A percentile compares a stretch with the other conserved stretches of the same genome.
phyloP scores from a whole-genome alignment of 2,888 invertebrate species.

The Cantharis rufa region DNA sequence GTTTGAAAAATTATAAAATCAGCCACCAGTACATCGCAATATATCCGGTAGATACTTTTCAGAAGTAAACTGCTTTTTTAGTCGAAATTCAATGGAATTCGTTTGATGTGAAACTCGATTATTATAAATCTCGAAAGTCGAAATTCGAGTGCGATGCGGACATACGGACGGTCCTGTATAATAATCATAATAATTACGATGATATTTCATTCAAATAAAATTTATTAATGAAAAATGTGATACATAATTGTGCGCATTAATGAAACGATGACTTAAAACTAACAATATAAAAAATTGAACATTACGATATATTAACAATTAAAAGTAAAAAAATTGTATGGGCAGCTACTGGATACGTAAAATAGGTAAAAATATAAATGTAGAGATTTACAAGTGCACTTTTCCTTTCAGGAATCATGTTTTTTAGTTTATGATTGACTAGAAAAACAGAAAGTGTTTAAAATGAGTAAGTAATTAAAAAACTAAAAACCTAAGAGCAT shows the following conservation, averaged over 20 bases:
- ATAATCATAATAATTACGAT: too few species aligned
- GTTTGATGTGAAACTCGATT: too few species aligned
- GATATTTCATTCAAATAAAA: not conserved
- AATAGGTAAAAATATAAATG: not conserved
- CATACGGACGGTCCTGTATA: too few species aligned
- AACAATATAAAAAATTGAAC: not conserved
- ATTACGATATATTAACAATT: not conserved
- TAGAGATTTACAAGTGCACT: not conserved
- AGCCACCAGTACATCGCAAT: too few species aligned
- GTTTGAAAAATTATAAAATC: too few species aligned
- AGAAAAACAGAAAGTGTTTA: not conserved
- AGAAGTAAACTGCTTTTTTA: too few species aligned
- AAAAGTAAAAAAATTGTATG: not conserved
- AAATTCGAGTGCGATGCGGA: too few species aligned
- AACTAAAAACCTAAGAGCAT: not conserved
- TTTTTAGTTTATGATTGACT: not conserved
- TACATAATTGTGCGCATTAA: not conserved
- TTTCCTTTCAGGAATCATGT: not conserved
- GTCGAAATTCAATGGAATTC: too few species aligned
- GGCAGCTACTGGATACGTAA: not conserved
- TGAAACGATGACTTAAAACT: not conserved
- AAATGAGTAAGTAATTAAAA: not conserved
- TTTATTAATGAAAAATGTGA: not conserved
- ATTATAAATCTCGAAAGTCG: too few species aligned
- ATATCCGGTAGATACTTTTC: too few species aligned